phyloP scores from a whole-genome alignment of 2,113 vertebrate species.

The Phalacrocorax pelagicus region DNA sequence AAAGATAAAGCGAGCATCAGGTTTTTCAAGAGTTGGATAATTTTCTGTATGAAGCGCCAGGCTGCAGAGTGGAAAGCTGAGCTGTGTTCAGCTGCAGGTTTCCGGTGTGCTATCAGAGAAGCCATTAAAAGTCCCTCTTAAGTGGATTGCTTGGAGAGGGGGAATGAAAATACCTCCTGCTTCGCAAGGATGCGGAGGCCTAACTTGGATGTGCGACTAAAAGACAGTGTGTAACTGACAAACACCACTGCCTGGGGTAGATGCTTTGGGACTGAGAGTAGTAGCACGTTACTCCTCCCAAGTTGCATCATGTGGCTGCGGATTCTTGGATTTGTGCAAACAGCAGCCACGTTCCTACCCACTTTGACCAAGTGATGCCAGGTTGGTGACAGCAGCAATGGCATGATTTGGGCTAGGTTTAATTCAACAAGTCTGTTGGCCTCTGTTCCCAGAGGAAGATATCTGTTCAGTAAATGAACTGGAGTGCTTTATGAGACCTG shows the following conservation, averaged over 20 bases:
- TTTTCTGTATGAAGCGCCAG: accelerated
- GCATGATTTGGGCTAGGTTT: neutral
- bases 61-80: neutral
- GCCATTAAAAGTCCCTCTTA: neutral
- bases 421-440: neutral
- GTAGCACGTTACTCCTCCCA: neutral
- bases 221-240: neutral
- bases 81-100: neutral
- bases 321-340: neutral
- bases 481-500: neutral
- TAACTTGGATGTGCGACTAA: neutral
- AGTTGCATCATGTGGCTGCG: accelerated
- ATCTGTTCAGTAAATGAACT: accelerated
- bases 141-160: neutral
- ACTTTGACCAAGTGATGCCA: neutral
- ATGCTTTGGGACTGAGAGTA: neutral
- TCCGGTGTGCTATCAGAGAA: neutral
- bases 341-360: neutral
- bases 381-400: neutral
- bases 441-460: neutral
- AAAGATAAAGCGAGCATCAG: neutral
- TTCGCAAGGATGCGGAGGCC: neutral
- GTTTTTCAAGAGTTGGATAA: neutral
- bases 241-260: neutral
- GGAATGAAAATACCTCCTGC: slow-evolving; percentile 5